A percentile compares a stretch with the other conserved stretches of the same genome.
Conservation (phyloP, 2,113 vertebrate species). For the Epinephelus cyanopodus region DNA sequence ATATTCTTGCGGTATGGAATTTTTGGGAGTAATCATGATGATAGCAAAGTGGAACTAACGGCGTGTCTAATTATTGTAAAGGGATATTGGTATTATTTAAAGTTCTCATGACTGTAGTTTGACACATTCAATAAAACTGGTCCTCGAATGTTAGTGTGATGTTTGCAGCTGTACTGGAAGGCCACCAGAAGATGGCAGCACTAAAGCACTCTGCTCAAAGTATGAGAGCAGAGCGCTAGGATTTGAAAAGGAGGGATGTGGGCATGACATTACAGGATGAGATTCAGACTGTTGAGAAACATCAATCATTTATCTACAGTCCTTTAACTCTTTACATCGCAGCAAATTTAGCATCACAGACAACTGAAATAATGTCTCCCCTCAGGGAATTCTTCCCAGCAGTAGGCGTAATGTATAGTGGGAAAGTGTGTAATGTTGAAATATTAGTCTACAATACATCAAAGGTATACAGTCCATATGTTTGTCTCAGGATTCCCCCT, state of each 20-base stretch:
- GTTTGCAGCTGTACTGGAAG: not conserved
- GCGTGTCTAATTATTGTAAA: constrained; percentile 6
- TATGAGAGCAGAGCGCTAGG: accelerated
- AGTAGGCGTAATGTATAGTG: not conserved
- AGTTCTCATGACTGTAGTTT: constrained; percentile 10
- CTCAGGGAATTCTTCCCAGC: constrained; percentile 14
- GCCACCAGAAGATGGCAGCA: constrained; percentile 71
- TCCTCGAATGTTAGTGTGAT: not conserved
- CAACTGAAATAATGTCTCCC: not conserved
- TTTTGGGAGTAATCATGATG: constrained; percentile 22
- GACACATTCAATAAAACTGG: constrained; percentile 36
- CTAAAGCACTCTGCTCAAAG: not conserved
- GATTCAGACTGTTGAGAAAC: not conserved
- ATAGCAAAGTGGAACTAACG: constrained; percentile 4
- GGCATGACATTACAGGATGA: not conserved
- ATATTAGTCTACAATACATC: constrained; percentile 34
- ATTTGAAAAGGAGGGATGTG: not conserved
- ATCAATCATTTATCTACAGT: not conserved
- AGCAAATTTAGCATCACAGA: not conserved
- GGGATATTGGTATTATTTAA: constrained; percentile 8
- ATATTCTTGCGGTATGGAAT: constrained; percentile 1
- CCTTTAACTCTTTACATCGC: not conserved
- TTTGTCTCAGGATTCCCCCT: constrained; percentile 32
- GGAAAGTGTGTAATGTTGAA: not conserved
- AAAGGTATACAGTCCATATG: constrained; percentile 30